Evolutionary conservation across 2,113 vertebrate species (phyloP).

Genomic region (Nerophis ophidion): DNA sequence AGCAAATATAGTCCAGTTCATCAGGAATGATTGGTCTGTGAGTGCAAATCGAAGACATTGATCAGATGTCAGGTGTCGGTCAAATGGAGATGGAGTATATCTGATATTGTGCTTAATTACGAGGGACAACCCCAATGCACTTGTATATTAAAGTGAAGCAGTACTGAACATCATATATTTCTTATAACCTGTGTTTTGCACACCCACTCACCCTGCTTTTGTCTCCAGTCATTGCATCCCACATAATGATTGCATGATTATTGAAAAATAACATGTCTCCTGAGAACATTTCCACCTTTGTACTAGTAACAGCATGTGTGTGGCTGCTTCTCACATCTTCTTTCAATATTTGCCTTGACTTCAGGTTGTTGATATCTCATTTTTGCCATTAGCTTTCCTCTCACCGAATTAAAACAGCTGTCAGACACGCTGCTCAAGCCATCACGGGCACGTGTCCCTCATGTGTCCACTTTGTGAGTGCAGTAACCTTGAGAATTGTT

Average conservation of each 20-base stretch:
- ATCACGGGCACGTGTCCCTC: conserved; percentile 45
- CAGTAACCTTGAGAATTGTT: conserved; percentile 33
- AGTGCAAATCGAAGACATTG: conserved; percentile 59
- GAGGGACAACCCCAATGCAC: conserved; percentile 17
- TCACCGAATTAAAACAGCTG: conserved; percentile 42
- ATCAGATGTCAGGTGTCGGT: conserved; percentile 53
- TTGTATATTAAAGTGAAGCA: not conserved
- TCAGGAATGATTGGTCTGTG: conserved; percentile 29
- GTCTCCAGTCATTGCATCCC: conserved; percentile 8
- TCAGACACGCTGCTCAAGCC: conserved; percentile 30
- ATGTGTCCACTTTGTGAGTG: conserved; percentile 12
- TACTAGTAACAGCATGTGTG: conserved; percentile 9
- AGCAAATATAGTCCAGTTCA: conserved; percentile 9
- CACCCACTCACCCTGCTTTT: not conserved
- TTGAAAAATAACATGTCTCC: not conserved
- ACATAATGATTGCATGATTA: not conserved
- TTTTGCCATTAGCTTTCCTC: conserved; percentile 48
- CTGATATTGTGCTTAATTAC: conserved; percentile 48
- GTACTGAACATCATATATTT: not conserved
- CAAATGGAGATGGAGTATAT: conserved; percentile 51
- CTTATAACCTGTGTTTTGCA: not conserved
- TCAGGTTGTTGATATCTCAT: conserved; percentile 57
- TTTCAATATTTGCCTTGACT: conserved; percentile 19
- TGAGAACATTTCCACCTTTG: conserved; percentile 6
- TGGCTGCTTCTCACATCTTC: conserved; percentile 12